phyloP scores from a whole-genome alignment of 2,797 vertebrate species.

The Salarias fasciatus region DNA sequence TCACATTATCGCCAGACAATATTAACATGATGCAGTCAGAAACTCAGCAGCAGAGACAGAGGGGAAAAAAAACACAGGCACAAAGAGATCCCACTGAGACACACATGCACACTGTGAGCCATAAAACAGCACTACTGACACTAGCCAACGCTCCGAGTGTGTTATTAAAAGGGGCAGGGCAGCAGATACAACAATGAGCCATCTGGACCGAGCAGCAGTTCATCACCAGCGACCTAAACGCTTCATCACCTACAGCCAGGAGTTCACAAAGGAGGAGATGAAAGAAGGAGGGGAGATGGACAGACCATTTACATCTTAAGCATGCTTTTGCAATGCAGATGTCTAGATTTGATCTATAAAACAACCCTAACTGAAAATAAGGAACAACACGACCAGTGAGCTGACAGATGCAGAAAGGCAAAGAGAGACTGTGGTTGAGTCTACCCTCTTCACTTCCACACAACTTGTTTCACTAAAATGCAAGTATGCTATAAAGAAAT shows the following conservation, averaged over 20 bases:
- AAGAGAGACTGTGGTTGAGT: not conserved
- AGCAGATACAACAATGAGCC: conserved; percentile 70
- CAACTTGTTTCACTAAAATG: no score
- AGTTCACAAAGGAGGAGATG: conserved; percentile 36
- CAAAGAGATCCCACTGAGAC: conserved; percentile 39
- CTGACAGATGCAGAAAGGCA: not conserved
- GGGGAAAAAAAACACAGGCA: conserved; percentile 9
- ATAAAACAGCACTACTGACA: conserved; percentile 51
- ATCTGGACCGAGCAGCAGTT: conserved; percentile 68
- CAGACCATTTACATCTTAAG: conserved; percentile 39
- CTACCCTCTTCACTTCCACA: no score
- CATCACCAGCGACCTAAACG: conserved; percentile 52
- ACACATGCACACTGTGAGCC: conserved; percentile 30
- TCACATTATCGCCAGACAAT: conserved; percentile 50
- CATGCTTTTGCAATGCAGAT: conserved; percentile 12
- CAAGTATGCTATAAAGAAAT: no score
- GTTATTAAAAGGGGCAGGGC: conserved; percentile 69
- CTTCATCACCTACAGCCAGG: conserved; percentile 57
- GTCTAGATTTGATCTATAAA: conserved; percentile 16
- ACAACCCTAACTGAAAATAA: conserved; percentile 3
- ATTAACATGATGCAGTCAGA: conserved; percentile 47
- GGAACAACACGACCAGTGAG: conserved; percentile 18
- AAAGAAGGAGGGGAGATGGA: not conserved
- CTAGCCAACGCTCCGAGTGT: conserved; percentile 51
- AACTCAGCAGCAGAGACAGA: conserved; percentile 30